Evolutionary conservation across 2,797 vertebrate genomes (phyloP), one percentile per base, ranked within the genome.

Genomic region (Lutjanus argentimaculatus): DNA sequence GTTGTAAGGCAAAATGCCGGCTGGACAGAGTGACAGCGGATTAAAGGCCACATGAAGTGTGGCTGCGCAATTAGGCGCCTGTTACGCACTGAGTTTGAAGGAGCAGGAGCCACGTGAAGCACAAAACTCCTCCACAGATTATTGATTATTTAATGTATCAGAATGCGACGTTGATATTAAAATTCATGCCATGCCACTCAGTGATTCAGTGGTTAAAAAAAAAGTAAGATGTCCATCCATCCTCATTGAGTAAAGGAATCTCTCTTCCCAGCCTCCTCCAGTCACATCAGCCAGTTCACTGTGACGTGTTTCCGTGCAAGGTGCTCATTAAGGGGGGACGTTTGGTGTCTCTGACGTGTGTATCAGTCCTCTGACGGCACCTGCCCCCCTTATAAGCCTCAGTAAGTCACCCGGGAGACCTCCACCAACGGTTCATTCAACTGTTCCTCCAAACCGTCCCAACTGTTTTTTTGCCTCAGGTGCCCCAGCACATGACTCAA

Each of bases 341-440:
- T 92, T 92, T 93, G 93, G 79, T 90, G 92, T 76, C 94, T 97
- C 95, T 98, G 97, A 98, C 98, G 97, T 95, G 91, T 36, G 85
- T 80, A 77, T 92, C 92, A 46, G 87, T 89, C 85, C 94, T 96
- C 94, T 97, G 97, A 98, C 97, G 96, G 95, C 94, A 93, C 89
- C 88, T 88, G 82, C 79, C 85, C 86, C 88, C 88, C 63, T 91
- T 96, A 95, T 92, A 96, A 95, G 86, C 86, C 58, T 68, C 79
- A 40, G 84, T 67, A 63, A 92, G 79, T 87, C 90, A 85, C 84
- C 80, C 72, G 48, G 81, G 83, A 92, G 86, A 88, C 83, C 86
- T 79, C 86, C 88, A 80, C 75, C 77, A 52, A 46, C 74, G 70
- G 62, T 71, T 75, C 87, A 57, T 74, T 79, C 13, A 70, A 62